Base-by-base conservation (phyloP, 2,888 invertebrate species). In the Lapara coniferarum region DNA sequence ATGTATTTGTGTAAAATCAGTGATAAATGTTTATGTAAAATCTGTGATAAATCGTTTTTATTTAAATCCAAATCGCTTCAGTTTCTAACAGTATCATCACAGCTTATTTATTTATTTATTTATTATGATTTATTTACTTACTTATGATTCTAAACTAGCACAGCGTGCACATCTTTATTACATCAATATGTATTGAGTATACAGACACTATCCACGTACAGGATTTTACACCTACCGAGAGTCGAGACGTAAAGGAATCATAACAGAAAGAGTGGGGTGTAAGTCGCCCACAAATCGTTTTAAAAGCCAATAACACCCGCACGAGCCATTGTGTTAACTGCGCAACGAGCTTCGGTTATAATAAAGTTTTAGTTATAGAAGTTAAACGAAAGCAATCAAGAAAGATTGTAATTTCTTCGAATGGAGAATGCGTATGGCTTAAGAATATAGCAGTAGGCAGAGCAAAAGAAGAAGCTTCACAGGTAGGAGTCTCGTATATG, bases 211-310 rank as follows among this genome's bases (percentile, higher is more conserved):
- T 19, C 12, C 63, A 63, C 63, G 63, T 63, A 63, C 46, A 49
- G 7, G 19, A 63, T 46, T 63, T 49, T 49, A 63, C 63, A 63
- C 49, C 49, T 63, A 63, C 8, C 37, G 37, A 37, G 37, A 37
- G 37, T 63, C 16, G 49, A 63, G 49, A 49, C 63, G 63, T 63
- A 46, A 63, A 63, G 46, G 19, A 49, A 63, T 63, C 46, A 63
- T 63, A 49, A 63, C 46, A 63, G 59, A 63, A 57, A 49, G 63
- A 13, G 59, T 46, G 46, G 46, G 37, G 59, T 44, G 16, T 63
- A 46, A 63, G 63, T 49, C 63, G 63, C 46, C 63, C 63, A 46
- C 49, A 63, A 63, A 63, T 49, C 63, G 63, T 46, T 63, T 63
- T 46, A 46, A 46, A 46, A 46, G 46, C 63, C 63, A 63, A 49